A percentile compares a stretch with the other conserved stretches of the same genome.
These are phyloP conservation scores for Mus spicilegus DNA, from an alignment of 2,113 vertebrate species.

Conservation along the genomic window DNA sequence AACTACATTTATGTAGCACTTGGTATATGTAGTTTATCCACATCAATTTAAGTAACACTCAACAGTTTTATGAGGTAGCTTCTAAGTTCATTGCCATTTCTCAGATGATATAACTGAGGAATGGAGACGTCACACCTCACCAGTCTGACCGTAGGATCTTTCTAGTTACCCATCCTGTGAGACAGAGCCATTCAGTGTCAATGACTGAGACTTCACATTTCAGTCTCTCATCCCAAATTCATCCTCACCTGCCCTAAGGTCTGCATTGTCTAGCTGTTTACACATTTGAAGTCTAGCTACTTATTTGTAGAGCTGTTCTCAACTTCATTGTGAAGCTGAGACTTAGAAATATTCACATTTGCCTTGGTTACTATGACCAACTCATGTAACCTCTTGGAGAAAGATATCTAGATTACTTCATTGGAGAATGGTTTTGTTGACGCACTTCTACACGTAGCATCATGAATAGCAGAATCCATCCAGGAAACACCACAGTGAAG, in stretches of 20 bases:
- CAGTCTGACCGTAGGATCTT: neutral
- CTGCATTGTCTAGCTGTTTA: neutral
- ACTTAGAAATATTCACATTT: neutral
- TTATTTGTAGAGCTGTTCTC: neutral
- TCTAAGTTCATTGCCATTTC: neutral
- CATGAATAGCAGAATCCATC: neutral
- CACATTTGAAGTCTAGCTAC: neutral
- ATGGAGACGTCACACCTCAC: neutral
- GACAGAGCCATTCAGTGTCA: neutral
- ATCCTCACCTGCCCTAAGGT: neutral
- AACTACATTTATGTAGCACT: neutral
- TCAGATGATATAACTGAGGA: neutral
- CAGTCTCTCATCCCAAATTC: neutral
- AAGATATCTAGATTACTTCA: neutral
- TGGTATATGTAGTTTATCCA: neutral
- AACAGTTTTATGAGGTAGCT: neutral
- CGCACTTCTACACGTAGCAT: neutral
- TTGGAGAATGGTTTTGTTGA: neutral
- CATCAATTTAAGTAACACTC: neutral
- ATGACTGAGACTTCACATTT: neutral
- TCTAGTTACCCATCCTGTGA: neutral
- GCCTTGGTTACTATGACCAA: neutral
- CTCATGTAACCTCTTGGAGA: neutral
- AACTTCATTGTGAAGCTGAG: neutral
- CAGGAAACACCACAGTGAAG: neutral